Evolutionary conservation across 2,113 vertebrate genomes (phyloP), one percentile per base, ranked within the genome.

Genomic region (Riparia riparia): DNA sequence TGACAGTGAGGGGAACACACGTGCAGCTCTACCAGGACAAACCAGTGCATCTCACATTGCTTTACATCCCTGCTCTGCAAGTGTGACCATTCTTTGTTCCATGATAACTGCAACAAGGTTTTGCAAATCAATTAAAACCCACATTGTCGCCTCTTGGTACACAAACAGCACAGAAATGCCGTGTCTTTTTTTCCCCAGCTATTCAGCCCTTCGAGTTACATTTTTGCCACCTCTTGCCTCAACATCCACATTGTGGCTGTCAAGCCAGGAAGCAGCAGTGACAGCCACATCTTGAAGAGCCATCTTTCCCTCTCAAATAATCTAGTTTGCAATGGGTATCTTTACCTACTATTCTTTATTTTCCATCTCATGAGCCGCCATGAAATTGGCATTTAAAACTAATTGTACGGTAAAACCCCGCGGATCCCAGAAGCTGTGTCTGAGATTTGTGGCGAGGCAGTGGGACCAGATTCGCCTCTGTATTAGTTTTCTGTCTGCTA

Each of bases 301-400:
- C 65, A 86, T 94, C 94, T 92, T 72, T 94, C 86, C 6, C 68
- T 94, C 95, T 82, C 97, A 90, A 96, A 97, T 97, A 97, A 98
- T 96, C 96, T 96, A 92, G 83, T 97, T 95, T 96, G 92, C 94
- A 96, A 96, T 97, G 96, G 95, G 85, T 94, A 97, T 92, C 97
- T 97, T 97, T 90, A 97, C 91, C 97, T 96, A 76, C 95, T 94
- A 86, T 96, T 97, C 96, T 95, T 97, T 98, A 96, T 98, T 99
- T 98, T 98, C 98, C 98, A 98, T 97, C 98, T 98, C 97, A 93
- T 98, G 98, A 98, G 97, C 98, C 39, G 26, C 98, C 98, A 97
- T 99, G 99, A 99, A 99, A 99, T 99, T 99, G 98, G 98, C 98
- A 99, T 99, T 99, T 99, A 98, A 98, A 98, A 98, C 98, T 98